A percentile compares a stretch with the other conserved stretches of the same genome.
Evolutionary conservation across 2,797 vertebrate genomes (phyloP).

Genomic region (Glossophaga mutica): DNA sequence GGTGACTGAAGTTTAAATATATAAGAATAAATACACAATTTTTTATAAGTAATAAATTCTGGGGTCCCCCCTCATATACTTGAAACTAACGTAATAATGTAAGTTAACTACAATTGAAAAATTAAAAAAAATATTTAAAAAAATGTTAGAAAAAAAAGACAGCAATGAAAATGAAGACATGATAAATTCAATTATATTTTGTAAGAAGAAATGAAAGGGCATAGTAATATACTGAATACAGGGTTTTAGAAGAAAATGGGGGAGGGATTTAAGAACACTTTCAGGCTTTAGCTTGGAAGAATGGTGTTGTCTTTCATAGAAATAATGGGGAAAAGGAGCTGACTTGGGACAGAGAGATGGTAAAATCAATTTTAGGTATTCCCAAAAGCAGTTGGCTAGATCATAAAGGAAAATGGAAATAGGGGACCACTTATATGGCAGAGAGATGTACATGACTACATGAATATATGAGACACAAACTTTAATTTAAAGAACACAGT

Average conservation of each 20-base stretch:
- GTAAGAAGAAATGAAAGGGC: constrained; percentile 3
- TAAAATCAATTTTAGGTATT: constrained; percentile 15
- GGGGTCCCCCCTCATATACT: neutral
- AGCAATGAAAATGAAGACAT: neutral
- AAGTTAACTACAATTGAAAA: neutral
- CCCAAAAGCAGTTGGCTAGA: neutral
- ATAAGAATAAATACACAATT: neutral
- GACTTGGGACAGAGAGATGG: neutral
- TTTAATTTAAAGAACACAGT: neutral
- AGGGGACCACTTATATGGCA: neutral
- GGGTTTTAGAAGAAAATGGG: neutral
- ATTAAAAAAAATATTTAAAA: neutral
- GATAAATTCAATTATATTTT: neutral
- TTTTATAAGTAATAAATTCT: neutral
- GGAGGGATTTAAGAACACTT: neutral
- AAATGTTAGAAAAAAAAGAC: neutral
- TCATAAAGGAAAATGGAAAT: neutral
- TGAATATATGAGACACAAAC: neutral
- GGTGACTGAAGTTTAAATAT: neutral
- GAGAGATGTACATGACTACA: neutral
- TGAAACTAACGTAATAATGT: neutral
- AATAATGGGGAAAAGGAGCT: neutral
- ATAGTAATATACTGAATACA: neutral
- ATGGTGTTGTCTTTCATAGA: neutral
- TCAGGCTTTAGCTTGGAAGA: neutral